Percentiles rank a stretch among this genome's conserved stretches.
Conservation (phyloP, 2,113 vertebrate genomes). For the Myotis yumanensis region DNA sequence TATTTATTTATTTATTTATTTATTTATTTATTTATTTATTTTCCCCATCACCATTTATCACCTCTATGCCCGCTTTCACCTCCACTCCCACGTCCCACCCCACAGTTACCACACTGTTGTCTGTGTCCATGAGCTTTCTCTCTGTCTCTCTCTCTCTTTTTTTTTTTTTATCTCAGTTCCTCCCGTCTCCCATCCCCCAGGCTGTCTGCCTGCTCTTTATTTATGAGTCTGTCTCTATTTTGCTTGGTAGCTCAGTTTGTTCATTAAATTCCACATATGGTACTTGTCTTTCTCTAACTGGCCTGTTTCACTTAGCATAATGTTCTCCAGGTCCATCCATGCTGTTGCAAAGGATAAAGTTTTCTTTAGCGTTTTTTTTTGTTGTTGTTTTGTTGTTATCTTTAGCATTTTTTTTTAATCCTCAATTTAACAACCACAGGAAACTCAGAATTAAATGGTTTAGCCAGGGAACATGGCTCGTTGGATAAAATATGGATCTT, state of each 20-base stretch:
- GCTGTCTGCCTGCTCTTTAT: background rate
- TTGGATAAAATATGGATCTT: background rate
- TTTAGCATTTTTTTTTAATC: background rate
- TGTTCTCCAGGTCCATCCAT: background rate
- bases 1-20: too few species aligned
- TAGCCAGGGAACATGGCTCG: background rate
- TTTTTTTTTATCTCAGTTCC: background rate
- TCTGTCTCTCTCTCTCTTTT: too few species aligned
- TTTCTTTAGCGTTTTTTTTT: background rate
- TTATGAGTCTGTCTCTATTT: background rate
- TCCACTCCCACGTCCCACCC: background rate
- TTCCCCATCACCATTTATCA: background rate
- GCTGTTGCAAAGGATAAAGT: background rate
- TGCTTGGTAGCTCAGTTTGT: background rate
- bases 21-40: background rate
- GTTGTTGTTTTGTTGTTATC: background rate
- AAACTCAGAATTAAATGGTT: conserved; percentile 29
- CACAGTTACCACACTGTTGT: background rate
- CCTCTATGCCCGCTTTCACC: background rate
- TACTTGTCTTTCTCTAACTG: background rate
- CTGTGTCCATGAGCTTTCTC: background rate
- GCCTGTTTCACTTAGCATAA: background rate
- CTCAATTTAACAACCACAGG: background rate
- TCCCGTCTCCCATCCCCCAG: background rate
- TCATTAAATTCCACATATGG: background rate